phyloP scores from a whole-genome alignment of 2,888 invertebrate genomes.

The Coronaproctus castanopsis region DNA sequence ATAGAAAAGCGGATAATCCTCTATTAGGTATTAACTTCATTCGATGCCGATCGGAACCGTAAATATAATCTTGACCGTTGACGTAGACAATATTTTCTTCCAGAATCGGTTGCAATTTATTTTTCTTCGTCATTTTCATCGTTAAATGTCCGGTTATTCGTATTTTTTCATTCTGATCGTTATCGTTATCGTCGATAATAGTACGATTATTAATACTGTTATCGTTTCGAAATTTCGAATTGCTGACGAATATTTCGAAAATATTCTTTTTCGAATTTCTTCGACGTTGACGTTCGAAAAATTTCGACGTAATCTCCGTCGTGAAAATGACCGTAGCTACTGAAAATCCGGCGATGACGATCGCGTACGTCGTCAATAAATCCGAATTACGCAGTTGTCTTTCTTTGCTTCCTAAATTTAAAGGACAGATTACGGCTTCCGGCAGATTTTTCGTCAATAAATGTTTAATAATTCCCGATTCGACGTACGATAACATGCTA shows the following conservation, averaged over 20 bases:
- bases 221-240: not conserved
- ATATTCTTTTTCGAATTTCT: not conserved
- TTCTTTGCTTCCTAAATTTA: slow-evolving; percentile 59
- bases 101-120: not conserved
- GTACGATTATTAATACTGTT: not conserved
- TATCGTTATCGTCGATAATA: too few relatives aligned
- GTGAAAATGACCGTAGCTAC: slow-evolving; percentile 42
- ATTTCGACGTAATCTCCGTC: slow-evolving; percentile 33
- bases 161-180: too few relatives aligned
- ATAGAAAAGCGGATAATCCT: slow-evolving; percentile 1
- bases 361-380: slow-evolving; percentile 55
- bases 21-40: not conserved
- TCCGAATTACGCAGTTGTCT: slow-evolving; percentile 54
- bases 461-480: slow-evolving; percentile 53
- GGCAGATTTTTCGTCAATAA: slow-evolving; percentile 42
- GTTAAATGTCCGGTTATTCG: too few relatives aligned
- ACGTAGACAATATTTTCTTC: not conserved
- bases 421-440: slow-evolving; percentile 55
- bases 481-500: slow-evolving; percentile 46
- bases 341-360: slow-evolving; percentile 47
- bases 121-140: too few relatives aligned
- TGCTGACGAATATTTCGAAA: not conserved
- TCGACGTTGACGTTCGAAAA: not conserved
- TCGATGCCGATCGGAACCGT: not conserved
- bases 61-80: slow-evolving; percentile 2